These are phyloP conservation scores for Selene dorsalis DNA, from an alignment of 2,797 vertebrate genomes.

Conservation along the genomic window DNA sequence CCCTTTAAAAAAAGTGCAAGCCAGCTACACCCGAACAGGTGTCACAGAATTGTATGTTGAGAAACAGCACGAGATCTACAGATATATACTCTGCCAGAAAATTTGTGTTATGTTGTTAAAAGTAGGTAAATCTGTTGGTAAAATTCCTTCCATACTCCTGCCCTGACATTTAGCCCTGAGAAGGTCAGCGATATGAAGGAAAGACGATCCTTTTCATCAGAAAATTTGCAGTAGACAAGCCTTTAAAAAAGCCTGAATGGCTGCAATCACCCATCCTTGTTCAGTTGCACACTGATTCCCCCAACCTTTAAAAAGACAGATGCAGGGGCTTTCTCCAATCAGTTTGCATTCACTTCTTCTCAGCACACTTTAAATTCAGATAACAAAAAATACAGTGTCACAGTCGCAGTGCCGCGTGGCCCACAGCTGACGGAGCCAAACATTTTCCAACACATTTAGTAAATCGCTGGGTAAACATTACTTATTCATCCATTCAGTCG, in stretches of 20 bases:
- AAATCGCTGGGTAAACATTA: background rate
- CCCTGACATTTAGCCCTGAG: constrained; percentile 8
- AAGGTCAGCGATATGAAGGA: background rate
- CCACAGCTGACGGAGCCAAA: background rate
- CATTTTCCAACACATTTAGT: background rate
- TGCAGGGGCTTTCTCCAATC: constrained; percentile 20
- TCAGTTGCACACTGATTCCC: constrained; percentile 3
- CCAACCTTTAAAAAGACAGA: constrained; percentile 25
- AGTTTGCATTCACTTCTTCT: constrained; percentile 33
- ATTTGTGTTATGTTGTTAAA: constrained; percentile 4
- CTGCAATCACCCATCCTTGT: constrained; percentile 28
- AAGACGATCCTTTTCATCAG: background rate
- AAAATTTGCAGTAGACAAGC: constrained; percentile 1
- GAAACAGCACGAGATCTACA: constrained; percentile 9
- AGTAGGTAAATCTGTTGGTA: background rate
- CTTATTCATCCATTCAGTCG: background rate
- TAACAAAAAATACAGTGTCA: constrained; percentile 12
- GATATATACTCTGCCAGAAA: background rate
- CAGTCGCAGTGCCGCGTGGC: background rate
- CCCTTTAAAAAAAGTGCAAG: constrained; percentile 8
- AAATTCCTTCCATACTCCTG: background rate
- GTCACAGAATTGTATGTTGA: background rate
- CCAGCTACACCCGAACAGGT: constrained; percentile 5
- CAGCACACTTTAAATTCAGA: constrained; percentile 5
- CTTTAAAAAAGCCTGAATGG: constrained; percentile 22